Percentiles rank a stretch among this genome's conserved stretches.
Evolutionary conservation across 2,797 vertebrate genomes (phyloP).

Genomic region (Melanotaenia nigrans): DNA sequence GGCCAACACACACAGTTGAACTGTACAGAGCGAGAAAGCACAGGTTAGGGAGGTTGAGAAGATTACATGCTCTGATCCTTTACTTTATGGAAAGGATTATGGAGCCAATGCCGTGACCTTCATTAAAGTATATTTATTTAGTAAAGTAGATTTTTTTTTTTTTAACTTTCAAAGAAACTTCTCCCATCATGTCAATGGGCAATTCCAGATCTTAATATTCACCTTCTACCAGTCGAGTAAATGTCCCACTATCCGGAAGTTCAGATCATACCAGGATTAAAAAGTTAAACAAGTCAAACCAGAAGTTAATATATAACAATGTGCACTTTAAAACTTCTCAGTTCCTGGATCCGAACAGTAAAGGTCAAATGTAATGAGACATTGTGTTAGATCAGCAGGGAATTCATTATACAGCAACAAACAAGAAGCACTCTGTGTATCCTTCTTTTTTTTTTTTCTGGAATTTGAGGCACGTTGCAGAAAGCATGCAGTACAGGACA

Average conservation of each 20-base stretch:
- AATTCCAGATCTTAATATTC: conserved; percentile 30
- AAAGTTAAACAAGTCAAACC: conserved; percentile 3
- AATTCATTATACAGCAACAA: neutral
- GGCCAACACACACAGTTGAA: conserved; percentile 8
- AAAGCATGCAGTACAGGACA: neutral
- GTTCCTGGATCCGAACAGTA: neutral
- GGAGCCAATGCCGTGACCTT: conserved; percentile 19
- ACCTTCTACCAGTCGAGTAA: conserved; percentile 22
- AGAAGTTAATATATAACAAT: neutral
- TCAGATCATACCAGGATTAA: neutral
- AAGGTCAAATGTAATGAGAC: conserved; percentile 28
- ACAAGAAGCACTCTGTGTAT: neutral
- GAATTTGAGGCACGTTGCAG: conserved; percentile 12
- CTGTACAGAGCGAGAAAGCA: conserved; percentile 29
- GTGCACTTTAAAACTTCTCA: neutral
- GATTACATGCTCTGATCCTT: conserved; percentile 72
- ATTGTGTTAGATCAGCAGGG: conserved; percentile 1
- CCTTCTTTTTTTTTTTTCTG: neutral
- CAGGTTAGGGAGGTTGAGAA: conserved; percentile 57
- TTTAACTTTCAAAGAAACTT: conserved; percentile 11
- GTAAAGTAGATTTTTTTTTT: conserved; percentile 23
- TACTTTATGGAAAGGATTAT: conserved; percentile 72
- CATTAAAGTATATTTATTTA: conserved; percentile 36
- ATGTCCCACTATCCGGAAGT: conserved; percentile 16
- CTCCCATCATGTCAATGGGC: neutral